A percentile compares a stretch with the other conserved stretches of the same genome.
Evolutionary conservation across 92 coral and sea anemone genomes (phyloP).

Genomic region (Scolanthus callimorphus): DNA sequence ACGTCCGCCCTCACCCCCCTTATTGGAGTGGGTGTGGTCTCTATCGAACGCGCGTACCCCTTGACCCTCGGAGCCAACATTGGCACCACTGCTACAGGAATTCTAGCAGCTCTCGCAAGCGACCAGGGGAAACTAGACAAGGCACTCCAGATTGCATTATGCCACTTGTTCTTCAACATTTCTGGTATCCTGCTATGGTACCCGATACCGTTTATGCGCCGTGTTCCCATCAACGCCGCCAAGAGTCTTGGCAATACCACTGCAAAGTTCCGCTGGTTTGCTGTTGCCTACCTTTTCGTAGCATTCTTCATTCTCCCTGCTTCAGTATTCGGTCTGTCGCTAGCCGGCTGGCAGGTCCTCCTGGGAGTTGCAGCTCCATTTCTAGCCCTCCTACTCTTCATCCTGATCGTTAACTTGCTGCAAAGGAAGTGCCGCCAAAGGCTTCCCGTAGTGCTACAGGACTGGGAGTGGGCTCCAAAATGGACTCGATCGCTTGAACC

Average conservation of each 20-base stretch:
- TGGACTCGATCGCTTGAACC: conserved; percentile 84
- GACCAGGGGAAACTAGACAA: too few relatives aligned
- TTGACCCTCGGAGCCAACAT: conserved; percentile 92
- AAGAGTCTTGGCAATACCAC: conserved; percentile 88
- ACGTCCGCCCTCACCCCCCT: too few relatives aligned
- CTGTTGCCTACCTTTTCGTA: conserved; percentile 78
- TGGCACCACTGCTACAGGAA: conserved; percentile 96
- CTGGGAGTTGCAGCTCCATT: conserved; percentile 78
- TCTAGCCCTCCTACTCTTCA: conserved; percentile 55
- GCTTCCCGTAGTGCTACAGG: conserved; percentile 60
- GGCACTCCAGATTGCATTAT: conserved; percentile 88
- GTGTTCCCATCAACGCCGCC: conserved; percentile 83
- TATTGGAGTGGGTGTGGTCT: conserved; percentile 91
- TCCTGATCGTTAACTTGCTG: conserved; percentile 64
- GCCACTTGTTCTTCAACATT: conserved; percentile 92
- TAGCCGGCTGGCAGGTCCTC: conserved; percentile 94
- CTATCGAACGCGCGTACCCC: conserved; percentile 83
- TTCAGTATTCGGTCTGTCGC: conserved; percentile 82
- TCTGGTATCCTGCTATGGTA: conserved; percentile 86
- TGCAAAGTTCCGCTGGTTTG: conserved; percentile 95
- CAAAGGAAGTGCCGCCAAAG: conserved; percentile 69
- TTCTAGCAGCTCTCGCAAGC: conserved; percentile 91
- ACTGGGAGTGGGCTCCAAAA: conserved; percentile 94
- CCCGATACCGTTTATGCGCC: conserved; percentile 85
- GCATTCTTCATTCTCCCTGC: conserved; percentile 92